phyloP scores from a whole-genome alignment of 1,140 invertebrate genomes.

The Chionoecetes opilio region DNA sequence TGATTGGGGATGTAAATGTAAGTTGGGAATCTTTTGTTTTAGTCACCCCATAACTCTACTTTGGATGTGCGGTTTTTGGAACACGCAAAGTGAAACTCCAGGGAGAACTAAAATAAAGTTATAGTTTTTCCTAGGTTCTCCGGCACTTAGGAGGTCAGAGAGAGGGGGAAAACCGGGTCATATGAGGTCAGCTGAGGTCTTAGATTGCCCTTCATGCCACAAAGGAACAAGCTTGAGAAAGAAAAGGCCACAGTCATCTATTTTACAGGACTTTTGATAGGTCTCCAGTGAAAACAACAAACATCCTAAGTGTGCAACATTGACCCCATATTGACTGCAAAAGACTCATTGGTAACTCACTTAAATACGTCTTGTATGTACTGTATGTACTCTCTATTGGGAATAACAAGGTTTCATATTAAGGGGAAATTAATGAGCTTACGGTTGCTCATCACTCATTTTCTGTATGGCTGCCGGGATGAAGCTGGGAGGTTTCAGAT shows the following conservation, averaged over 20 bases:
- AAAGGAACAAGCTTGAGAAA: conserved; percentile 75
- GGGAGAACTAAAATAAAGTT: too few relatives aligned
- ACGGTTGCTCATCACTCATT: background rate
- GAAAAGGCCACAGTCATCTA: conserved; percentile 79
- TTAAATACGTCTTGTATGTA: too few relatives aligned
- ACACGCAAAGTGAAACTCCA: too few relatives aligned
- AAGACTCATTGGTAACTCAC: background rate
- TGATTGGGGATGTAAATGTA: too few relatives aligned
- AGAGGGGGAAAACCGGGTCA: background rate
- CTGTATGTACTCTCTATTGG: background rate
- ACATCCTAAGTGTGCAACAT: conserved; percentile 72
- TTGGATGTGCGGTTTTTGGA: too few relatives aligned
- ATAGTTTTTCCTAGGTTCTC: too few relatives aligned
- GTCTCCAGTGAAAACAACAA: conserved; percentile 72
- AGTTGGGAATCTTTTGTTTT: too few relatives aligned
- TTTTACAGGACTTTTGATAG: conserved; percentile 67
- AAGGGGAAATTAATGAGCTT: background rate
- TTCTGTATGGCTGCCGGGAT: background rate
- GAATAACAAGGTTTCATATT: too few relatives aligned
- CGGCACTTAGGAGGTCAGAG: background rate
- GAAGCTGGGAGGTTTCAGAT: background rate
- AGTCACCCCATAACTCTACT: too few relatives aligned
- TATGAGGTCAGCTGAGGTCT: background rate
- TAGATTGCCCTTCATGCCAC: conserved; percentile 54
- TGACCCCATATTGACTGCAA: conserved; percentile 65